A percentile compares a stretch with the other conserved stretches of the same genome.
Evolutionary conservation across 2,113 vertebrate species (phyloP).

Genomic region (Alligator mississippiensis): DNA sequence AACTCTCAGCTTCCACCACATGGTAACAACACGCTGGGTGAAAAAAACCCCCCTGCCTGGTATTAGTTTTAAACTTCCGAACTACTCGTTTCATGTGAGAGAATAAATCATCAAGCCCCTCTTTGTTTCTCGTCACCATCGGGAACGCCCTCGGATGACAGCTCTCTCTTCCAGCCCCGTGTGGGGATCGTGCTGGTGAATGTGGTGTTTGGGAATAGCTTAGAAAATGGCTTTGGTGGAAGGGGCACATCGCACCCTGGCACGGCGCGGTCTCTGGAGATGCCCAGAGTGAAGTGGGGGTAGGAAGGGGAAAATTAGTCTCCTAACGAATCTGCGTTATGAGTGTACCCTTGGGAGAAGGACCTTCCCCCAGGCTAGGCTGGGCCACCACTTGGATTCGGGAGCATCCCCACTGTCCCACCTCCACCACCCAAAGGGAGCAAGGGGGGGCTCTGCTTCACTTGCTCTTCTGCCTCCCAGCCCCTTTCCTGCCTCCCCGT

Average conservation of each 20-base stretch:
- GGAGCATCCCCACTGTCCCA: background rate
- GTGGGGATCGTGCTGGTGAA: background rate
- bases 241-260: background rate
- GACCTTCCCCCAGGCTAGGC: background rate
- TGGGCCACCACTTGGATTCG: fast-evolving
- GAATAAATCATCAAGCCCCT: too few relatives aligned
- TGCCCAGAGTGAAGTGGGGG: background rate
- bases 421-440: background rate
- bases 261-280: background rate
- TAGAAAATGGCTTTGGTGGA: background rate
- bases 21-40: too few relatives aligned
- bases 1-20: too few relatives aligned
- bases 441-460: background rate
- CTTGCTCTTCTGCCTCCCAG: background rate
- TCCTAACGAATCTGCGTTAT: too few relatives aligned
- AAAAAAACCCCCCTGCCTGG: too few relatives aligned
- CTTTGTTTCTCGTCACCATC: conserved; percentile 10
- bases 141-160: conserved; percentile 50
- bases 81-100: too few relatives aligned
- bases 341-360: background rate
- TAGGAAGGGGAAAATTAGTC: background rate
- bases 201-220: background rate
- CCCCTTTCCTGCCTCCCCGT: background rate
- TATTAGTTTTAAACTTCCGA: too few relatives aligned
- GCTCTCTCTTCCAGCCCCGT: background rate